Base-by-base conservation (phyloP, 2,888 invertebrate species). In the Apamea sordens region DNA sequence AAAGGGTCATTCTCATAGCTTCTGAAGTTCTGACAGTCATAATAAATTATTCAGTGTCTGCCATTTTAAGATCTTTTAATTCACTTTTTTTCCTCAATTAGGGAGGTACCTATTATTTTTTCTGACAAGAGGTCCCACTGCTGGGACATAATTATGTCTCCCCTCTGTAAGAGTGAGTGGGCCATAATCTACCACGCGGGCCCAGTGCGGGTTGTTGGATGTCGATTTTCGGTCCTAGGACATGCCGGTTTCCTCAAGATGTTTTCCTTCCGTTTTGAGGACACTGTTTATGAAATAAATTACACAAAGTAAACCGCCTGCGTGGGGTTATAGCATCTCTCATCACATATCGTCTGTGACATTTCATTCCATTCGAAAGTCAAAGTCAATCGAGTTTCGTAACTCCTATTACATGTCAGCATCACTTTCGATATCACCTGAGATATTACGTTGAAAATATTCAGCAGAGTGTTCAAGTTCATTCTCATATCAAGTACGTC, bases 371-470 rank as follows among this genome's bases (percentile, higher is more conserved):
- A 74, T 68, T 84, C 36, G 47, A 85, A 84, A 68, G 64, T 64
- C 59, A 73, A 83, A 73, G 36, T 70, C 41, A 64, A 18, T 73
- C 15, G 61, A 73, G 32, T 72, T 86, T 50, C 41, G 15, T 15
- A 53, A 71, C 47, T 41, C 15, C n/a, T 68, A 68, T 64, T 64
- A 73, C 36, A 24, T 7, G 36, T 61, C 71, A 75, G n/a, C 59
- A 63, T 53, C 50, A 36, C 11, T 65, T 67, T 73, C 28, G 67
- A 84, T 61, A 77, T 82, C 67, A 86, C 71, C 73, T 74, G 71
- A 64, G n/a, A 81, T 76, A 83, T 69, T 36, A 73, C 74, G 36
- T 53, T 28, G 18, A 50, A 75, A 73, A 79, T 74, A 86, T 83
- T 76, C 41, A 79, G 63, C 36, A 74, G 44, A 76, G 68, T 56